phyloP scores from a whole-genome alignment of 2,797 vertebrate species.

The Echiichthys vipera region DNA sequence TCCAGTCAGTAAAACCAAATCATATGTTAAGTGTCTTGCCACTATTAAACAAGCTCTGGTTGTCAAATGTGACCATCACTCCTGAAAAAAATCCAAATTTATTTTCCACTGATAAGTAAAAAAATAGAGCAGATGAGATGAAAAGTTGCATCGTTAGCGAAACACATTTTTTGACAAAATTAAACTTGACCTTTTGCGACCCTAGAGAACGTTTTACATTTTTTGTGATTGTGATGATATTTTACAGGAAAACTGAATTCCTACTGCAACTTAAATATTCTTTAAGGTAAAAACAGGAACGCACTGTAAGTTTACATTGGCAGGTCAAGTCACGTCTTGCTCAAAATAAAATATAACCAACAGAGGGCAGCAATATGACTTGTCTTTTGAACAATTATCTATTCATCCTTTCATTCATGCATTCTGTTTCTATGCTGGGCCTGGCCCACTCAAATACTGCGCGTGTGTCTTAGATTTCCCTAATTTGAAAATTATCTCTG shows the following conservation, averaged over 20 bases:
- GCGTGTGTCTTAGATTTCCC: not conserved
- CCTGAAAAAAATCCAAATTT: too few species aligned
- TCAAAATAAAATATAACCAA: slow-evolving; percentile 47
- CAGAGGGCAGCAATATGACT: slow-evolving; percentile 67
- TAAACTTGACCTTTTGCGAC: too few species aligned
- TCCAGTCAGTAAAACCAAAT: not conserved
- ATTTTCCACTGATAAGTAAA: not conserved
- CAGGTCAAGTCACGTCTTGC: slow-evolving; percentile 31
- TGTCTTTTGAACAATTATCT: slow-evolving; percentile 18
- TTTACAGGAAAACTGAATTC: not conserved
- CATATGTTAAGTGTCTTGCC: not conserved
- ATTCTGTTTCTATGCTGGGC: not conserved
- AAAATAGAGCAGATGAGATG: not conserved
- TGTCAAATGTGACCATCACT: too few species aligned
- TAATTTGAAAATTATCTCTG: slow-evolving; percentile 6
- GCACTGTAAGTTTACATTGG: slow-evolving; percentile 29
- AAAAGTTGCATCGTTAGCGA: not conserved
- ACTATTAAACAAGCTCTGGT: too few species aligned
- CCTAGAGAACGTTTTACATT: too few species aligned
- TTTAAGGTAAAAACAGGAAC: slow-evolving; percentile 28
- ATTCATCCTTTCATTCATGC: slow-evolving; percentile 31
- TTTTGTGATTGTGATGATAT: too few species aligned
- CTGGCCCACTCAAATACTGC: slow-evolving; percentile 16
- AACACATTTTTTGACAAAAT: not conserved
- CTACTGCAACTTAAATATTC: slow-evolving; percentile 1